Base-by-base conservation (phyloP, 2,797 vertebrate species). In the Premnoplex brunnescens region DNA sequence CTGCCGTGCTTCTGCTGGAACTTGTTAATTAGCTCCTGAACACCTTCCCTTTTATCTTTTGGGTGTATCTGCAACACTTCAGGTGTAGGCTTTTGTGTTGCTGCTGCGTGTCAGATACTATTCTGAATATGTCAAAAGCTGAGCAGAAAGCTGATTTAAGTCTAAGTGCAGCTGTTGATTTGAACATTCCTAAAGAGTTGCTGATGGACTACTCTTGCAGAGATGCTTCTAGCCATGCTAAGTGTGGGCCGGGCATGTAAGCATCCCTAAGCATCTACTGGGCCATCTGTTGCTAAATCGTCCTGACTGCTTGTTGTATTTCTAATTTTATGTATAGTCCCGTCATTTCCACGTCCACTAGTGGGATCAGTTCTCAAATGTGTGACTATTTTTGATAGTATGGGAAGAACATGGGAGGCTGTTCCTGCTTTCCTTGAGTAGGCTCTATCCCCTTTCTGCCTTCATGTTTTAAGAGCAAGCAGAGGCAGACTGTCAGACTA, bases 311-410 rank as follows among this genome's bases (percentile, higher is more conserved):
- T 72, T 59, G 12, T 73, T 76, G 5, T 72, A 23, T 56, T 46
- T 28, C 10, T 14, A 23, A 22, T 71, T 75, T 52, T 62, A 2
- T 74, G 5, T 62, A 6, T 55, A 37, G 36, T 60, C 22, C 30
- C 54, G 43, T 51, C 5, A 21, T 67, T 87, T 71, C 44, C 36
- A 7, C 0, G 0, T 59, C 26, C 23, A 7, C 19, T 71, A 11
- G 14, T 54, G 52, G 22, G 27, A 55, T 85, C 12, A 18, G 10
- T 27, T 74, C 77, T 84, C 23, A 59, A 59, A 34, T 44, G 14
- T 1, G 0, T 54, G 26, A 34, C 20, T 74, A 0, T 32, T 81
- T 87, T 74, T 77, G 22, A 27, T 32, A 20, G 24, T 39, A 21
- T 23, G 9, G 34, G 32, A 74, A 63, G 15, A 87, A 23, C 30